Evolutionary conservation across 1,140 invertebrate genomes (phyloP).

Genomic region (Trypoxylus dichotomus): DNA sequence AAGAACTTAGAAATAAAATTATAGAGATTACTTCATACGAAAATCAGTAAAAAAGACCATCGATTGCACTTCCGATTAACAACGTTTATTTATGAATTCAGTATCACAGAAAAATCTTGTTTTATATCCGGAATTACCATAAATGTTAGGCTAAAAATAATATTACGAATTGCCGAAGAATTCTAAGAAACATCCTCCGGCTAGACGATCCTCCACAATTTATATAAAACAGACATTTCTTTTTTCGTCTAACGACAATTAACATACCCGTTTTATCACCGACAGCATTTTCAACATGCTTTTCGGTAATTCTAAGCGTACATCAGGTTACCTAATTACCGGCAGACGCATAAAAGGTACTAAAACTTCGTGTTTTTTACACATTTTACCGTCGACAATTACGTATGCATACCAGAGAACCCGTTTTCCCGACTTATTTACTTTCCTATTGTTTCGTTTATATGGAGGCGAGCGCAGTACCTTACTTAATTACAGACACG

Average conservation of each 20-base stretch:
- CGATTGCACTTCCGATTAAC: too few relatives aligned
- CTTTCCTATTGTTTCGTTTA: background rate
- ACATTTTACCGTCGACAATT: background rate
- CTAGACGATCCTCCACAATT: background rate
- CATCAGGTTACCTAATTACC: background rate
- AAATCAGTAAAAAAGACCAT: too few relatives aligned
- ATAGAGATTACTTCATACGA: too few relatives aligned
- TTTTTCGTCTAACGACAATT: background rate
- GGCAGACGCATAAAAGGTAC: background rate
- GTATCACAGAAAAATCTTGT: too few relatives aligned
- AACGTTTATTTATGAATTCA: too few relatives aligned
- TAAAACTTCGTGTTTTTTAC: conserved; percentile 3
- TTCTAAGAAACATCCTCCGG: too few relatives aligned
- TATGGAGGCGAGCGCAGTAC: background rate
- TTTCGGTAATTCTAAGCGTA: background rate
- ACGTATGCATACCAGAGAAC: background rate
- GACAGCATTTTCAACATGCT: background rate
- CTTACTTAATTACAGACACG: background rate
- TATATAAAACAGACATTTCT: background rate
- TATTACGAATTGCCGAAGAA: too few relatives aligned
- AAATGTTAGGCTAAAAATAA: too few relatives aligned
- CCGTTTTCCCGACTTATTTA: background rate
- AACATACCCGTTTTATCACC: background rate
- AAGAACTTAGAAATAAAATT: too few relatives aligned
- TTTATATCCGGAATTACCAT: too few relatives aligned